Conservation (phyloP, 1,140 invertebrate genomes). For the Hypsibius dujardini region DNA sequence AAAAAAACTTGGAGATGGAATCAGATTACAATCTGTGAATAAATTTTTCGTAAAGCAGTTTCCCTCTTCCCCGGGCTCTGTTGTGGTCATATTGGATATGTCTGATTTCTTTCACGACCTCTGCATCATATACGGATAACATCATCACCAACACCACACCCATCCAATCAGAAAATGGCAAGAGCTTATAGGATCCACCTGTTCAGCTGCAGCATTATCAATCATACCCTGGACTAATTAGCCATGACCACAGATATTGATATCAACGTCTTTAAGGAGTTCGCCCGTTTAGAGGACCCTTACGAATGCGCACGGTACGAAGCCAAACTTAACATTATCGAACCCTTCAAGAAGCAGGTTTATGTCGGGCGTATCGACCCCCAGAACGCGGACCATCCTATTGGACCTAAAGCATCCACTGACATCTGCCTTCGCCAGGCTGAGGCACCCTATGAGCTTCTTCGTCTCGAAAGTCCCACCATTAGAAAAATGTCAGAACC, state of each 20-base stretch:
- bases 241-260: neutral
- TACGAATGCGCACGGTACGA: neutral
- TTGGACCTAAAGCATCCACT: neutral
- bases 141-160: neutral
- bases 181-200: no score
- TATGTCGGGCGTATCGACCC: neutral
- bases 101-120: slow-evolving; percentile 1
- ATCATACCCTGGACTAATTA: no score
- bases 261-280: neutral
- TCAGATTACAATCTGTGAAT: no score
- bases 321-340: neutral
- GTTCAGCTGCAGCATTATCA: no score
- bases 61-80: no score
- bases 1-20: no score
- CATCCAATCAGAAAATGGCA: neutral
- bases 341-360: neutral
- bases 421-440: neutral
- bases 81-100: neutral
- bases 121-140: neutral
- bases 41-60: no score
- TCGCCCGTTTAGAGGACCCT: neutral
- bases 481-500: no score
- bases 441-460: neutral
- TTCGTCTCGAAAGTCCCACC: no score
- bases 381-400: neutral